Evolutionary conservation across 2,797 vertebrate species (phyloP).

Genomic region (Lycodopsis pacificus): DNA sequence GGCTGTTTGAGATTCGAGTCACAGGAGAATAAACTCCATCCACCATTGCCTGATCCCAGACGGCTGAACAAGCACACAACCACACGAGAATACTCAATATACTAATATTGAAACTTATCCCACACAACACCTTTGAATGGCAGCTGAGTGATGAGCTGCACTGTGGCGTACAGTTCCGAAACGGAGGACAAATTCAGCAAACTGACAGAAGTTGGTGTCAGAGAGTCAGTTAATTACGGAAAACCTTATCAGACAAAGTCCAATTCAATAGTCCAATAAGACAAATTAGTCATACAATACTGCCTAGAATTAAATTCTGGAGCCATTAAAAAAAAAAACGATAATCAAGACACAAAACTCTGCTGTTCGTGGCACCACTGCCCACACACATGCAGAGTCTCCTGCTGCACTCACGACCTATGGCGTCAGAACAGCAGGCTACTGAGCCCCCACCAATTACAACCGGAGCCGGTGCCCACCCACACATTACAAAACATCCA

Average conservation of each 20-base stretch:
- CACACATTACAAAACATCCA: conserved; percentile 5
- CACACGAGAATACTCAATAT: neutral
- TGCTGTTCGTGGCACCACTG: neutral
- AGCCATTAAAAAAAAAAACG: conserved; percentile 5
- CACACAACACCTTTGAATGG: conserved; percentile 7
- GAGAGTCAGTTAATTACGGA: neutral
- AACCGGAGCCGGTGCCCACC: neutral
- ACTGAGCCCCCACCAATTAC: neutral
- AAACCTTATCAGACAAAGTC: neutral
- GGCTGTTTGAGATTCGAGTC: conserved; percentile 56
- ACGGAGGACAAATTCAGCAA: neutral
- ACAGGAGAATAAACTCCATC: conserved; percentile 43
- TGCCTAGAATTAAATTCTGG: neutral
- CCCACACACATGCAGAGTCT: neutral
- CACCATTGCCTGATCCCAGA: conserved; percentile 33
- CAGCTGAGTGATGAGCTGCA: conserved; percentile 18
- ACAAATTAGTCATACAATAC: neutral
- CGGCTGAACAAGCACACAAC: conserved; percentile 9
- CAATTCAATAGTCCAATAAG: neutral
- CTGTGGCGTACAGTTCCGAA: neutral
- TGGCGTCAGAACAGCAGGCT: neutral
- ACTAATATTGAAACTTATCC: conserved; percentile 7
- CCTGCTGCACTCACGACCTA: neutral
- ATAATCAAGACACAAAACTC: neutral
- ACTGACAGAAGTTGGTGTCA: neutral